Percentiles rank a stretch among this genome's conserved stretches.
phyloP scores from a whole-genome alignment of 1,140 invertebrate genomes.

The Stegodyphus mimosarum region DNA sequence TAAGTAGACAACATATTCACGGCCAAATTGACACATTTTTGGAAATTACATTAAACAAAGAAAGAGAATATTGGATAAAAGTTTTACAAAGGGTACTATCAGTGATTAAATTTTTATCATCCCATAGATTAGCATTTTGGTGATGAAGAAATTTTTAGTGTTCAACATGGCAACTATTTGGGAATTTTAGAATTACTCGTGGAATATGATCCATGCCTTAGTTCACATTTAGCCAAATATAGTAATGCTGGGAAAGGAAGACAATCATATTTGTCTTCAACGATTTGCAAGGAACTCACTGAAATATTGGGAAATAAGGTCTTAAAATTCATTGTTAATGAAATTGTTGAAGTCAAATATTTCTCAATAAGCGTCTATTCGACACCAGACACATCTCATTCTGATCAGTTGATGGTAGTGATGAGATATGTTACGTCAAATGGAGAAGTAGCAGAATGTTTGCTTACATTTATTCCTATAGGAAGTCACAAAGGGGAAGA shows the following conservation, averaged over 20 bases:
- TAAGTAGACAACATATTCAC: too few species aligned
- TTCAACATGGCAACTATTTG: not conserved
- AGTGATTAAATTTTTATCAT: not conserved
- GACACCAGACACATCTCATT: too few species aligned
- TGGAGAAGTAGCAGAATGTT: too few species aligned
- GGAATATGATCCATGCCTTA: not conserved
- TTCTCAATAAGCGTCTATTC: not conserved
- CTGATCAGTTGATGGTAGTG: not conserved
- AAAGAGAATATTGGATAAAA: not conserved
- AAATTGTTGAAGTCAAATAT: not conserved
- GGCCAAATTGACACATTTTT: too few species aligned
- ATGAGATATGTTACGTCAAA: too few species aligned
- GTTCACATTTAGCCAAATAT: not conserved
- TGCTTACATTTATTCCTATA: too few species aligned
- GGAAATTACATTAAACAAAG: too few species aligned
- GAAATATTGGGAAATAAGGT: slow-evolving; percentile 19
- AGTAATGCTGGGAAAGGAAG: not conserved
- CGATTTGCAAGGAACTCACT: slow-evolving; percentile 4
- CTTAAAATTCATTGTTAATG: too few species aligned
- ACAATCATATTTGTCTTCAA: slow-evolving; percentile 11
- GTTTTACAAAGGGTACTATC: not conserved
- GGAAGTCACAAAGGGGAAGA: too few species aligned
- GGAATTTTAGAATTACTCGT: not conserved
- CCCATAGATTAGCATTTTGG: not conserved
- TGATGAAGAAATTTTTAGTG: not conserved